Percentiles rank a stretch among this genome's conserved stretches.
These are phyloP conservation scores for Tachysurus vachellii DNA, from an alignment of 2,113 vertebrate species.

Conservation along the genomic window DNA sequence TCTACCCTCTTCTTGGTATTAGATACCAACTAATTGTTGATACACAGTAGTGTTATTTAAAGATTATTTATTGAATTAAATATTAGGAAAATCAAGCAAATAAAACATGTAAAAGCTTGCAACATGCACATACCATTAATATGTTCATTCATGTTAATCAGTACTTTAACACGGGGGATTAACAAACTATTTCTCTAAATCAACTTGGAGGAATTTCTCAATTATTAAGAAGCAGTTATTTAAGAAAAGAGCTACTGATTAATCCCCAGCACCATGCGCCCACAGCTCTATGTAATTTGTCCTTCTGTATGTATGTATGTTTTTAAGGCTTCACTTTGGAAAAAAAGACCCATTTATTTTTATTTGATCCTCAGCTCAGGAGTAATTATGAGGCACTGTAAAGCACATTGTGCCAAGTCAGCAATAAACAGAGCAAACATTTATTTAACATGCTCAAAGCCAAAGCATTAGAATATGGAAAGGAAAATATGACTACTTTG, in stretches of 20 bases:
- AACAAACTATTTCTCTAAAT: conserved; percentile 4
- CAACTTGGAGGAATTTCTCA: conserved; percentile 23
- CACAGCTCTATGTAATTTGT: conserved; percentile 47
- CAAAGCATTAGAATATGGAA: conserved; percentile 51
- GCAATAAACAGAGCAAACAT: conserved; percentile 62
- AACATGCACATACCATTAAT: background rate
- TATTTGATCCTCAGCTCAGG: conserved; percentile 65
- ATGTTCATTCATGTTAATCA: conserved; percentile 28
- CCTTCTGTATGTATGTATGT: conserved; percentile 27
- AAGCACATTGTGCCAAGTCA: conserved; percentile 54
- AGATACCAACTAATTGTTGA: background rate
- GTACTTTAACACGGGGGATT: background rate
- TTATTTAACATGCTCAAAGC: conserved; percentile 62
- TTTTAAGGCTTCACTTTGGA: conserved; percentile 51
- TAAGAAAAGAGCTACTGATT: conserved; percentile 27
- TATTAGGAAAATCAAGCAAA: too few relatives aligned
- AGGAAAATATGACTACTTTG: conserved; percentile 18
- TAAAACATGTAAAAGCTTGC: too few relatives aligned
- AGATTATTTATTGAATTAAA: background rate
- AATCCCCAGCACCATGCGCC: conserved; percentile 22
- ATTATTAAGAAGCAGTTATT: conserved; percentile 38
- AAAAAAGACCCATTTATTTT: conserved; percentile 61
- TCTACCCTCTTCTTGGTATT: background rate
- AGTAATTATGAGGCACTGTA: conserved; percentile 66
- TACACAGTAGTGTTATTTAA: background rate